Percentiles rank a stretch among this genome's conserved stretches.
Evolutionary conservation across 2,113 vertebrate genomes (phyloP).

Genomic region (Alces alces): DNA sequence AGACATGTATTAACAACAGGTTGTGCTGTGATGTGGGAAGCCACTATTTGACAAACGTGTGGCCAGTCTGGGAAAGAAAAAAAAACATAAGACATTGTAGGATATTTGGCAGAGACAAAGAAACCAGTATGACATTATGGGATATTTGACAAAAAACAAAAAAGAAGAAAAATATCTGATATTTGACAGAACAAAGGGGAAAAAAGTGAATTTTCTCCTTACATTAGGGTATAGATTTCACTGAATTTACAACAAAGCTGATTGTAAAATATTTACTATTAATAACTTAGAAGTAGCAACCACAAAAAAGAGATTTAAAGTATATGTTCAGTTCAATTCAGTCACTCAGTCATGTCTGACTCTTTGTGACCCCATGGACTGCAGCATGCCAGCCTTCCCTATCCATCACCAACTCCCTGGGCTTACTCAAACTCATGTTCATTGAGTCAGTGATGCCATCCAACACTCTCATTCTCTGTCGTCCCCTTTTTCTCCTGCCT

Average conservation of each 20-base stretch:
- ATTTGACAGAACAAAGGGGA: background rate
- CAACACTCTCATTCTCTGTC: background rate
- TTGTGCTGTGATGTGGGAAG: background rate
- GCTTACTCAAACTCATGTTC: background rate
- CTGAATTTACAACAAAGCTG: slow-evolving; percentile 40
- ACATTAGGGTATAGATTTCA: slow-evolving; percentile 41
- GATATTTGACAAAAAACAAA: background rate
- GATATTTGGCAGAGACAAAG: background rate
- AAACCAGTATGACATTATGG: background rate
- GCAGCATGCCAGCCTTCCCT: background rate
- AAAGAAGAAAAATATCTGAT: background rate
- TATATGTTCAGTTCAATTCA: background rate
- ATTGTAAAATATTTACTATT: slow-evolving; percentile 58
- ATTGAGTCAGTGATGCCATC: background rate
- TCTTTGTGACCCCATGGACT: background rate
- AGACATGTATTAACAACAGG: background rate
- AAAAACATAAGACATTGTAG: background rate
- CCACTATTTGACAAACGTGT: background rate
- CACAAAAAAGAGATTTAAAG: slow-evolving; percentile 28
- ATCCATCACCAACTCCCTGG: rapidly evolving
- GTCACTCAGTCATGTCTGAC: rapidly evolving
- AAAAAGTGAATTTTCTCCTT: background rate
- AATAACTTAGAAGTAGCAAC: slow-evolving; percentile 26
- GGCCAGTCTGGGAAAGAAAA: background rate
- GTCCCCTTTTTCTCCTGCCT: background rate